Conservation (phyloP, 2,113 vertebrate genomes). For the Elachura formosa region DNA sequence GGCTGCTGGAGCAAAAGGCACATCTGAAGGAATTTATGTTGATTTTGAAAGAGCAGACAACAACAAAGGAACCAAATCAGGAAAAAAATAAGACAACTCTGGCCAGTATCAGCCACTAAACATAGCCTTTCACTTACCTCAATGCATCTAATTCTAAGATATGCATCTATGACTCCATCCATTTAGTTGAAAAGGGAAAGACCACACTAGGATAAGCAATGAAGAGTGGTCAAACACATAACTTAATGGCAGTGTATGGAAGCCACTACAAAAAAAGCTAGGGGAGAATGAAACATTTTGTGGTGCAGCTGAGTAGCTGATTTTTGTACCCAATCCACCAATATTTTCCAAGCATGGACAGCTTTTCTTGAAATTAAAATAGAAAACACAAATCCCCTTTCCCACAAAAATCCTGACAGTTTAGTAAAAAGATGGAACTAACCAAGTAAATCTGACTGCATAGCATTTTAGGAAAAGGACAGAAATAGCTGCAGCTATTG, state of each 20-base stretch:
- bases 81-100: slow-evolving; percentile 32
- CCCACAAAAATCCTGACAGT: slow-evolving; percentile 48
- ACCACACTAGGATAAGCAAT: slow-evolving; percentile 75
- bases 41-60: slow-evolving; percentile 59
- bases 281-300: slow-evolving; percentile 67
- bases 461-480: slow-evolving; percentile 45
- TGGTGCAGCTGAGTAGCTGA: slow-evolving; percentile 64
- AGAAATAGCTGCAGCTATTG: slow-evolving; percentile 51
- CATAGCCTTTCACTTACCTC: slow-evolving; percentile 69
- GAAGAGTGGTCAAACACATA: slow-evolving; percentile 70
- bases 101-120: slow-evolving; percentile 66
- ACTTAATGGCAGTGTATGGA: slow-evolving; percentile 70
- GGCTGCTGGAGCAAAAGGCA: slow-evolving; percentile 30
- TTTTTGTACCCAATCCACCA: slow-evolving; percentile 60
- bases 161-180: slow-evolving; percentile 68
- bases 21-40: slow-evolving; percentile 49
- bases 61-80: slow-evolving; percentile 63
- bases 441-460: slow-evolving; percentile 34
- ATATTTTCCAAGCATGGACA: slow-evolving; percentile 71
- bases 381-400: slow-evolving; percentile 66
- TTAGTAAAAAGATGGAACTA: slow-evolving; percentile 44
- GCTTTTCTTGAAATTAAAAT: slow-evolving; percentile 73
- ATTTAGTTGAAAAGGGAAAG: slow-evolving; percentile 69
- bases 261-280: slow-evolving; percentile 75
- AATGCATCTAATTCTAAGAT: slow-evolving; percentile 73